phyloP scores from a whole-genome alignment of 2,797 vertebrate species.

The Acridotheres tristis region DNA sequence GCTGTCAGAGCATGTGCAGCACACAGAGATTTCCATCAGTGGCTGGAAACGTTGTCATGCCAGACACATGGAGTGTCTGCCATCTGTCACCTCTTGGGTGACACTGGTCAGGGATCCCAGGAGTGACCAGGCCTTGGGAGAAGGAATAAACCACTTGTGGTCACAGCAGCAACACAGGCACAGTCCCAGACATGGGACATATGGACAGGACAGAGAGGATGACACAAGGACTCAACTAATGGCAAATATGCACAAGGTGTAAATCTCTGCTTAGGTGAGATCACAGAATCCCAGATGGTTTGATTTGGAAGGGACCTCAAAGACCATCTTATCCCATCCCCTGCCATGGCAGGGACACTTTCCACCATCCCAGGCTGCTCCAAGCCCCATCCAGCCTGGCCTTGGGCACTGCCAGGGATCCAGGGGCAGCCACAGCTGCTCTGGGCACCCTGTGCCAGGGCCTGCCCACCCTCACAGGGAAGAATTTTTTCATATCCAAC shows the following conservation, averaged over 20 bases:
- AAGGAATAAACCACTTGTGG: not conserved
- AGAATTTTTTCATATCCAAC: not conserved
- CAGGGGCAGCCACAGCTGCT: not conserved
- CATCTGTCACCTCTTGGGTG: not conserved
- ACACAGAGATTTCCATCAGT: not conserved
- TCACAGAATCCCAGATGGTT: not conserved
- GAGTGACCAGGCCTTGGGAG: not conserved
- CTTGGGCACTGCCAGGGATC: not conserved
- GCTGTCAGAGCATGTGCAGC: not conserved
- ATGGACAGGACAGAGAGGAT: not conserved
- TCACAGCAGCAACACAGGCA: not conserved
- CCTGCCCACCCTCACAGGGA: rapidly evolving
- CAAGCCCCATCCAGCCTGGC: not conserved
- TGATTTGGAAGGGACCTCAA: not conserved
- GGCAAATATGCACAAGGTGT: not conserved
- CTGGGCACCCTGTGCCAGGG: not conserved
- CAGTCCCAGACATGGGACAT: not conserved
- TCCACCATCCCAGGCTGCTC: rapidly evolving
- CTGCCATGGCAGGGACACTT: not conserved
- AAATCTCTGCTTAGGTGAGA: not conserved
- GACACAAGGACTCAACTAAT: not conserved
- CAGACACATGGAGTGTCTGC: rapidly evolving
- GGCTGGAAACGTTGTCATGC: not conserved
- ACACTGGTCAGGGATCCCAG: not conserved
- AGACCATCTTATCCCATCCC: not conserved